Evolutionary conservation across 2,888 invertebrate genomes (phyloP).

Genomic region (Galeruca laticollis): DNA sequence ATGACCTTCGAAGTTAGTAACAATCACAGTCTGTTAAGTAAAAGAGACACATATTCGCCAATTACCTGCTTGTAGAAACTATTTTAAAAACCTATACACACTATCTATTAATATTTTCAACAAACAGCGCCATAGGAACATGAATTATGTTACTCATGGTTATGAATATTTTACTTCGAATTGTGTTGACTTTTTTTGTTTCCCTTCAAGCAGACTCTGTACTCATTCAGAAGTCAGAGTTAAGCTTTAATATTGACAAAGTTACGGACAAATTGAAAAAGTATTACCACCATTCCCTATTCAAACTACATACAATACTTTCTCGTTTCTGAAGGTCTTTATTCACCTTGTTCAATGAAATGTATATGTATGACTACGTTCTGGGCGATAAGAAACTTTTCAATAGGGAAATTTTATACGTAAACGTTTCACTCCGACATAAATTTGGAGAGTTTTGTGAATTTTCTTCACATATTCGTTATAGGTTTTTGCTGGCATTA

Average conservation of each 20-base stretch:
- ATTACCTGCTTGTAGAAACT: no score
- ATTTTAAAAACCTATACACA: no score
- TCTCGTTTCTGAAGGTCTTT: constrained; percentile 12
- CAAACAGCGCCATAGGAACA: no score
- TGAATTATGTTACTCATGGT: no score
- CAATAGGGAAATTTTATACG: constrained; percentile 31
- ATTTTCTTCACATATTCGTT: constrained; percentile 19
- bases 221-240: background rate
- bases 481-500: constrained; percentile 30
- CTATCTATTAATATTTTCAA: no score
- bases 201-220: no score
- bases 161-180: no score
- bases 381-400: constrained; percentile 29
- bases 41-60: no score
- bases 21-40: no score
- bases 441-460: constrained; percentile 19
- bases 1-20: no score
- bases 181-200: no score
- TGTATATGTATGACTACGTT: constrained; percentile 27
- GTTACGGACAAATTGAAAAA: constrained; percentile 15
- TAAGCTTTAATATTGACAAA: constrained; percentile 4
- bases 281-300: constrained; percentile 3
- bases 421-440: constrained; percentile 18
- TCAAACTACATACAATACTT: constrained; percentile 17
- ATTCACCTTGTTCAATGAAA: constrained; percentile 26